A percentile compares a stretch with the other conserved stretches of the same genome.
These are phyloP conservation scores for Odocoileus virginianus DNA, from an alignment of 2,113 vertebrate species.

Conservation along the genomic window DNA sequence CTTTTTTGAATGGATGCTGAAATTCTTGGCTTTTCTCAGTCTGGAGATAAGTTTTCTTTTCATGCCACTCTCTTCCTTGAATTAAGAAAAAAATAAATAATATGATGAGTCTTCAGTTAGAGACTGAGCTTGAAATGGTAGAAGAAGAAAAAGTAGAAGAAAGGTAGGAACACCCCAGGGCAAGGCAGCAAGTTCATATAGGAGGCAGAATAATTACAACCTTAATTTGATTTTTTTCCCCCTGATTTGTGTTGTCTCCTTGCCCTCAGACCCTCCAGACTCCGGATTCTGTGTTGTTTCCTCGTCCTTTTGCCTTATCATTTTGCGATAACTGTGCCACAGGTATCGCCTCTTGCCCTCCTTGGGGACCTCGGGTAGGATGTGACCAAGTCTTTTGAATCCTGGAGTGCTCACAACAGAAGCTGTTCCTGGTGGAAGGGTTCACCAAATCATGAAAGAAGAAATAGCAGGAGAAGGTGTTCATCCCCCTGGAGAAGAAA, in stretches of 20 bases:
- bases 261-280: background rate
- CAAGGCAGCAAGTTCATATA: background rate
- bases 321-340: background rate
- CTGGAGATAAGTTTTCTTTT: background rate
- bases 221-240: background rate
- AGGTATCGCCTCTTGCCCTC: fast-evolving
- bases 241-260: background rate
- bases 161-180: background rate
- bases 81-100: slow-evolving; percentile 18
- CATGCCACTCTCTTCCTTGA: background rate
- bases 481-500: background rate
- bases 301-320: background rate
- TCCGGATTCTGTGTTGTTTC: background rate
- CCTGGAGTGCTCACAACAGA: background rate
- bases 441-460: background rate
- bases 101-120: background rate
- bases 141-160: background rate
- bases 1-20: background rate
- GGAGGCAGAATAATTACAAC: background rate
- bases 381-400: background rate
- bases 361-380: background rate
- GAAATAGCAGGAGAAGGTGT: background rate
- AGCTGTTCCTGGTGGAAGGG: background rate
- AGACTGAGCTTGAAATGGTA: background rate
- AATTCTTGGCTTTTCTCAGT: background rate